A percentile compares a stretch with the other conserved stretches of the same genome.
phyloP scores from a whole-genome alignment of 2,888 invertebrate genomes.

The Temnothorax rugatulus region DNA sequence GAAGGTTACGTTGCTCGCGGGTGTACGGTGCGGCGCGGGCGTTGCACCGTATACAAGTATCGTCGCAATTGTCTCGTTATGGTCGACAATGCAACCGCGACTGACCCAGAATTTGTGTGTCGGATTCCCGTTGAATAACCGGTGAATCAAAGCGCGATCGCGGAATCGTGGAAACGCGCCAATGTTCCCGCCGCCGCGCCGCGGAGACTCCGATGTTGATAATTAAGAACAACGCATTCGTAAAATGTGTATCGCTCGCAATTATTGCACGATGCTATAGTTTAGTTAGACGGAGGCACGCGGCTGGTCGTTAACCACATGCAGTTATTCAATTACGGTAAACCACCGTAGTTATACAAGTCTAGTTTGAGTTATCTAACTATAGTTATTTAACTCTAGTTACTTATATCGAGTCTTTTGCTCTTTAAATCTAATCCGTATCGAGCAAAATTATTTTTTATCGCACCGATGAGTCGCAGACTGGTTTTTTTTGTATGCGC shows the following conservation, averaged over 20 bases:
- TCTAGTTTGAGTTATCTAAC: constrained; percentile 19
- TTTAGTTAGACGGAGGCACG: neutral
- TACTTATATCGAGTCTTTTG: neutral
- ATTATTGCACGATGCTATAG: constrained; percentile 9
- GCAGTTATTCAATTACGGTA: constrained; percentile 13
- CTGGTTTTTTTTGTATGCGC: neutral
- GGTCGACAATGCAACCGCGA: constrained; percentile 65
- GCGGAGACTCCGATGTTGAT: constrained; percentile 55
- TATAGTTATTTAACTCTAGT: constrained; percentile 24
- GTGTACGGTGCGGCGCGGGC: neutral
- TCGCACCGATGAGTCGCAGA: neutral
- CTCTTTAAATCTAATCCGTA: neutral
- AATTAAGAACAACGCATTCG: constrained; percentile 16
- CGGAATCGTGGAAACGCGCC: constrained; percentile 69
- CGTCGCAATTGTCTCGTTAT: constrained; percentile 74
- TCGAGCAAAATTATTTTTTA: neutral
- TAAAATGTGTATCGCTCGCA: neutral
- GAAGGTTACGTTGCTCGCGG: constrained; percentile 49
- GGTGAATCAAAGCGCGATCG: constrained; percentile 69
- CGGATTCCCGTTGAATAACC: constrained; percentile 69
- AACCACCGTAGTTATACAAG: constrained; percentile 4
- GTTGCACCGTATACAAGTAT: constrained; percentile 55
- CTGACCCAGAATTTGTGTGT: constrained; percentile 71
- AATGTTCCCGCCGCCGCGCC: constrained; percentile 46
- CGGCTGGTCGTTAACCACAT: neutral